Evolutionary conservation across 2,888 invertebrate species (phyloP), one percentile per base, ranked within the genome.

Genomic region (Horisme vitalbata): DNA sequence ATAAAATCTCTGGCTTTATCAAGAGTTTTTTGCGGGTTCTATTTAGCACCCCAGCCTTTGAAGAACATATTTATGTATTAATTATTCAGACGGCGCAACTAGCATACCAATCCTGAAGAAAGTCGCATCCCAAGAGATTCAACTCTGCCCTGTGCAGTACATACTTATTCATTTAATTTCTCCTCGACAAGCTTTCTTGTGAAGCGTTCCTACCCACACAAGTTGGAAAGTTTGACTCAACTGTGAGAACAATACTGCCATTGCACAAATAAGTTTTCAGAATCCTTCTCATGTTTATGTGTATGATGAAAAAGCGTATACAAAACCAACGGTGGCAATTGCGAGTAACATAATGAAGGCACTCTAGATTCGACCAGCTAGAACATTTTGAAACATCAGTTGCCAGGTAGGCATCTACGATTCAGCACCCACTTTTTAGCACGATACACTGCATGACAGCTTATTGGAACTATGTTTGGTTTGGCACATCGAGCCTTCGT

Each of bases 111-210:
- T 37, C 26, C 45, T 48, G 31, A 43, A 45, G 51, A 55, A 55
- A 55, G 51, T 43, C 39, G 30, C 36, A 8, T 9, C 24, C 41
- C 8, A 20, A 24, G 27, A 30, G 28, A 6, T 35, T 45, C 33
- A 48, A 41, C 46, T 44, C 15, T 49, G 41, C 41, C 45, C 30
- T 50, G 27, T 26, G 38, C n/a, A n/a, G n/a, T n/a, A n/a, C n/a
- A n/a, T n/a, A 26, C 31, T 30, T 32, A 21, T 39, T 30, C 38
- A 36, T 36, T 33, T 20, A 41, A 46, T 56, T 56, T 53, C 51
- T 48, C 53, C 36, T 39, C 23, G 7, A n/a, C 45, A 10, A 36
- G 30, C 45, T 49, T 53, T 52, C 48, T 48, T 47, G n/a, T n/a
- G n/a, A 24, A 13, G 2, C 27, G 26, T n/a, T 31, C 20, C 12